A percentile compares a stretch with the other conserved stretches of the same genome.
Conservation (phyloP, 2,888 invertebrate species). For the Tholera decimalis region DNA sequence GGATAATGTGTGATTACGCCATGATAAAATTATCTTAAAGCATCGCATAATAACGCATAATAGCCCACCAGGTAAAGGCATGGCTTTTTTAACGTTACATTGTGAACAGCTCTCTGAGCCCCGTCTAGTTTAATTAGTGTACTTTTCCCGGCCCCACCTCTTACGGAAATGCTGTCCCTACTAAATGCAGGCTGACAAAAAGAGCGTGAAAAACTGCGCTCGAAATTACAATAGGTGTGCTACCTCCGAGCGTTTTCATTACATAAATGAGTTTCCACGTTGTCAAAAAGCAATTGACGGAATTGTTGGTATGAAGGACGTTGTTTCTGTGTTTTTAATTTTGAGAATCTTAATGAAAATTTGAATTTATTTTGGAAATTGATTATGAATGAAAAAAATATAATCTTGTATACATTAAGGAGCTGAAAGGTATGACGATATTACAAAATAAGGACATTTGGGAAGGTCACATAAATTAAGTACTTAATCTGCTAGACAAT, state of each 20-base stretch:
- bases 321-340: constrained; percentile 12
- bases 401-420: neutral
- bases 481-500: too few relatives aligned
- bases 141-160: constrained; percentile 38
- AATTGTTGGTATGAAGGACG: constrained; percentile 3
- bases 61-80: constrained; percentile 1
- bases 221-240: constrained; percentile 51
- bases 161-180: constrained; percentile 39
- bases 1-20: neutral
- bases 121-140: constrained; percentile 56
- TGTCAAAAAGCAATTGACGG: constrained; percentile 43
- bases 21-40: neutral
- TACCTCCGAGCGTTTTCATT: constrained; percentile 32
- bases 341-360: neutral
- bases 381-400: neutral
- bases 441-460: too few relatives aligned
- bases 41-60: constrained; percentile 6
- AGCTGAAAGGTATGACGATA: too few relatives aligned
- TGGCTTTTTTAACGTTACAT: constrained; percentile 33
- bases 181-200: constrained; percentile 48
- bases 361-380: neutral
- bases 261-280: constrained; percentile 28
- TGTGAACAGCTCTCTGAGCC: constrained; percentile 41
- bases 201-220: constrained; percentile 37
- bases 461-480: too few relatives aligned